Evolutionary conservation across 2,888 invertebrate species (phyloP).

Genomic region (Idaea straminata): DNA sequence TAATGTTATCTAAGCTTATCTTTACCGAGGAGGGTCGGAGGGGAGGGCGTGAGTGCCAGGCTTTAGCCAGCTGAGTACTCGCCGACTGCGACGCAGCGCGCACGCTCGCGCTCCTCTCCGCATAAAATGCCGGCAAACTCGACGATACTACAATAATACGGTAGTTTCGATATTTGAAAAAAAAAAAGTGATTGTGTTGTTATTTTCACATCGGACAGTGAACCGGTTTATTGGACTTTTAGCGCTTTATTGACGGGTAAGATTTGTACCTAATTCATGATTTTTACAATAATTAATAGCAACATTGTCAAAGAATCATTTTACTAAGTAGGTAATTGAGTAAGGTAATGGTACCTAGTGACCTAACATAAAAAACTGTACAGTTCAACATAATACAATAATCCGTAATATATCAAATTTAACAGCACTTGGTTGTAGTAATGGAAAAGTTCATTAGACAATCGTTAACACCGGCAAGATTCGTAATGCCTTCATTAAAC

Average conservation of each 20-base stretch:
- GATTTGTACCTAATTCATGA: slow-evolving; percentile 22
- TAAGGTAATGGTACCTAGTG: too few species aligned
- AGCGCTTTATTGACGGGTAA: slow-evolving; percentile 45
- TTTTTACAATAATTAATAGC: slow-evolving; percentile 4
- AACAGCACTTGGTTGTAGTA: too few species aligned
- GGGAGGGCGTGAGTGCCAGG: slow-evolving; percentile 11
- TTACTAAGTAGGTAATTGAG: not conserved
- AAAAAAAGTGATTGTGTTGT: slow-evolving; percentile 51
- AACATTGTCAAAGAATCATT: not conserved
- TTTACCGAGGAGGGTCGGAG: slow-evolving; percentile 25
- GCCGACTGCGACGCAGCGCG: slow-evolving; percentile 53
- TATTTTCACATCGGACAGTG: slow-evolving; percentile 33
- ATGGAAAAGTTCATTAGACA: too few species aligned
- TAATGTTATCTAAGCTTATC: slow-evolving; percentile 28
- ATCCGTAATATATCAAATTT: too few species aligned
- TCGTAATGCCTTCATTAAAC: not conserved
- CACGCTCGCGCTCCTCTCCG: slow-evolving; percentile 40
- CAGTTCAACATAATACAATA: too few species aligned
- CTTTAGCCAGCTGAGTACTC: slow-evolving; percentile 75
- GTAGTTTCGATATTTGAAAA: slow-evolving; percentile 24
- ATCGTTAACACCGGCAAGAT: too few species aligned
- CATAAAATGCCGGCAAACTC: slow-evolving; percentile 59
- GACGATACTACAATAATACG: slow-evolving; percentile 22
- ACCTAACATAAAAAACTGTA: too few species aligned
- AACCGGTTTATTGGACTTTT: slow-evolving; percentile 29